Base-by-base conservation (phyloP, 2,797 vertebrate species). In the Pangasius krempfi region DNA sequence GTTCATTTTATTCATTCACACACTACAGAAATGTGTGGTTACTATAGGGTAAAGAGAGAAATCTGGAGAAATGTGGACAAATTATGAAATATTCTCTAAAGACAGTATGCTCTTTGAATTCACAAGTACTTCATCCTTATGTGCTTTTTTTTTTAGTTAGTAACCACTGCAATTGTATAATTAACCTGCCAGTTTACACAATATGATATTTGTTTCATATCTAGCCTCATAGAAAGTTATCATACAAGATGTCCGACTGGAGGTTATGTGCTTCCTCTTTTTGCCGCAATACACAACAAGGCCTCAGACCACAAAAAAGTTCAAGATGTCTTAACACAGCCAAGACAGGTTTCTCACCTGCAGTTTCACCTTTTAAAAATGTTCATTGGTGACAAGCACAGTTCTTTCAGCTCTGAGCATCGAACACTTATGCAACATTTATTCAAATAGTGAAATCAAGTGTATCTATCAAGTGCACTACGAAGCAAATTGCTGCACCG, bases 261-360 rank as follows among this genome's bases (percentile, higher is more conserved):
- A 9, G 60, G 27, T 68, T 47, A 66, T 25, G 13, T 10, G 58
- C 58, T 64, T 33, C 40, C 62, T 12, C 25, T 86, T 72, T 56
- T 86, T 85, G 47, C 87, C 30, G 73, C 73, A 88, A n/a, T 79
- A 82, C 58, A 66, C 73, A 68, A 12, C 54, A 78, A 88, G 54
- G 82, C 60, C 52, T 60, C 40, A 86, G 64, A 72, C 64, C 81
- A 47, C 50, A 62, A 27, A 37, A 18, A 25, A 84, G 70, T 66
- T n/a, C 33, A 54, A 54, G 66, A 88, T 30, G 70, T 13, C 50
- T 82, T 44, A 44, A 62, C 18, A 3, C 60, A 68, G 18, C 14
- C 50, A 44, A 44, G 62, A 60, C 33, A 47, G 80, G 64, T 25
- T 84, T 84, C 30, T 84, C 47, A 33, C 33, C n/a, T 66, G 25